These are phyloP conservation scores for Scotopteryx bipunctaria DNA, from an alignment of 2,888 invertebrate species.

Conservation along the genomic window DNA sequence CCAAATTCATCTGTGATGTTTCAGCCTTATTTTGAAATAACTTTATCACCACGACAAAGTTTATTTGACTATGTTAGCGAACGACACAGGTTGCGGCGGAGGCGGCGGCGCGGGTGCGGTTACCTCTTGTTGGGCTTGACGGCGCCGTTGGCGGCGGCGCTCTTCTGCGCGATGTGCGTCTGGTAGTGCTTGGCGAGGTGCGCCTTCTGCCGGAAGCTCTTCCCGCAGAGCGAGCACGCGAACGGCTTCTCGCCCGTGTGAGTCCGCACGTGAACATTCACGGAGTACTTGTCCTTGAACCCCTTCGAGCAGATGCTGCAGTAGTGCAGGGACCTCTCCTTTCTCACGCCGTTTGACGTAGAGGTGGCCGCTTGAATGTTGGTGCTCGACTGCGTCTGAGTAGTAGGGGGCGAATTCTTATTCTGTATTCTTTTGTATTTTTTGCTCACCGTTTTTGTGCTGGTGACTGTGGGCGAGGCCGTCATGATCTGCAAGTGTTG, in stretches of 20 bases:
- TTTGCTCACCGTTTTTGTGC: conserved; percentile 85
- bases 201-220: conserved; percentile 95
- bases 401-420: conserved; percentile 75
- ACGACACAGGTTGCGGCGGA: conserved; percentile 34
- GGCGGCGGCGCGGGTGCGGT: conserved; percentile 45
- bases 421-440: conserved; percentile 87
- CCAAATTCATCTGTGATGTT: conserved; percentile 79
- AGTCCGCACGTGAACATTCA: conserved; percentile 98
- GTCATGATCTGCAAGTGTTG: conserved; percentile 83
- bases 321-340: conserved; percentile 94
- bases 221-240: conserved; percentile 96
- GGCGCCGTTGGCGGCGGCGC: conserved; percentile 86
- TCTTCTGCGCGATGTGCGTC: conserved; percentile 95
- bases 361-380: conserved; percentile 82
- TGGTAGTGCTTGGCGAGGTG: conserved; percentile 96
- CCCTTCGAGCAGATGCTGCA: conserved; percentile 97
- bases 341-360: conserved; percentile 89
- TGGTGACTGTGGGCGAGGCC: conserved; percentile 84
- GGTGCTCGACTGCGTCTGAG: conserved; percentile 64
- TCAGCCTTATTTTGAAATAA: conserved; percentile 76
- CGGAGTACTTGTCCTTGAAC: conserved; percentile 98
- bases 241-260: conserved; percentile 99
- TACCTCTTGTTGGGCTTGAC: conserved; percentile 81
- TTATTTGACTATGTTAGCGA: conserved; percentile 71
- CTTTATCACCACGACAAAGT: conserved; percentile 72